A percentile compares a stretch with the other conserved stretches of the same genome.
Evolutionary conservation across 2,113 vertebrate genomes (phyloP).

Genomic region (Eudyptes chrysolophus): DNA sequence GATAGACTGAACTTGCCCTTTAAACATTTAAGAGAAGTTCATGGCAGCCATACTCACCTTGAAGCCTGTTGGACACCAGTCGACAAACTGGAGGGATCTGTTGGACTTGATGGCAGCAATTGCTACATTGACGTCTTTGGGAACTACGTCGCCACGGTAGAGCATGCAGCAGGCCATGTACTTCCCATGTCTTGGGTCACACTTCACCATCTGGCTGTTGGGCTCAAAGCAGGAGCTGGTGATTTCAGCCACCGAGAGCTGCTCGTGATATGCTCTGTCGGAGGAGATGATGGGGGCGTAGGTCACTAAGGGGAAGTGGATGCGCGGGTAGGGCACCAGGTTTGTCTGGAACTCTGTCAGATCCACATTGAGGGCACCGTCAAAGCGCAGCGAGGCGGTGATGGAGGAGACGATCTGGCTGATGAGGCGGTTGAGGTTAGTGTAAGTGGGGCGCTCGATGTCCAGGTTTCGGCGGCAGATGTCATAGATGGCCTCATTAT

Average conservation of each 20-base stretch:
- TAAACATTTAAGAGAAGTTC: neutral
- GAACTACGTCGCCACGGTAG: slow-evolving; percentile 75
- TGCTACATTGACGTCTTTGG: slow-evolving; percentile 77
- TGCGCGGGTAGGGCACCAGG: slow-evolving; percentile 82
- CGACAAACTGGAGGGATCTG: slow-evolving; percentile 74
- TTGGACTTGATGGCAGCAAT: slow-evolving; percentile 78
- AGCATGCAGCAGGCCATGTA: slow-evolving; percentile 83
- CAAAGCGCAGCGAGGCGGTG: slow-evolving; percentile 77
- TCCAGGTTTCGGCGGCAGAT: slow-evolving; percentile 77
- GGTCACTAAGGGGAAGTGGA: slow-evolving; percentile 79
- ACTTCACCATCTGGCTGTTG: slow-evolving; percentile 81
- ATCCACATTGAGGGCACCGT: slow-evolving; percentile 79
- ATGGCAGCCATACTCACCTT: slow-evolving; percentile 63
- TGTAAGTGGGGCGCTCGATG: slow-evolving; percentile 77
- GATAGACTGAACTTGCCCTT: neutral
- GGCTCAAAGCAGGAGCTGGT: slow-evolving; percentile 80
- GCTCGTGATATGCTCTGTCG: slow-evolving; percentile 75
- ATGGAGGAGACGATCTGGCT: slow-evolving; percentile 81
- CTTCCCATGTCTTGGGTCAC: slow-evolving; percentile 77
- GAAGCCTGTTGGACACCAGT: slow-evolving; percentile 81
- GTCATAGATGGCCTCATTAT: slow-evolving; percentile 83
- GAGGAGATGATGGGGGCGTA: slow-evolving; percentile 78
- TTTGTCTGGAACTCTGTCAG: slow-evolving; percentile 83
- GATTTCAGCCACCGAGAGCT: slow-evolving; percentile 77
- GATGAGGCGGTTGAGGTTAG: slow-evolving; percentile 79